Conservation (phyloP, 2,113 vertebrate species). For the Thinocorus orbignyianus region DNA sequence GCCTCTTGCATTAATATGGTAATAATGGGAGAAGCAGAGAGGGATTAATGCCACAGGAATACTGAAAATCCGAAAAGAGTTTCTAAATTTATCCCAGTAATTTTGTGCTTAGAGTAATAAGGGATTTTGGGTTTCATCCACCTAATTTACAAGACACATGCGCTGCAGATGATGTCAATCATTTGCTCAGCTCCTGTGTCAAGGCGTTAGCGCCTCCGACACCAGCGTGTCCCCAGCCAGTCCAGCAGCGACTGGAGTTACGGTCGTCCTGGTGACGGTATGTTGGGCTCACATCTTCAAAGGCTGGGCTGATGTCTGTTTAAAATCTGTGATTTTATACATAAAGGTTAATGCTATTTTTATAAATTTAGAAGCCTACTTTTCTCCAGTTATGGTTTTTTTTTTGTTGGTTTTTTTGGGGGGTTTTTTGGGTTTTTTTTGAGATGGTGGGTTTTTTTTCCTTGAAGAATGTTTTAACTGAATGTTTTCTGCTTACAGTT, state of each 20-base stretch:
- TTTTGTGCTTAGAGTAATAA: neutral
- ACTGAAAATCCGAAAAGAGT: neutral
- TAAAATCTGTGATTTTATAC: neutral
- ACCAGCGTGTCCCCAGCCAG: neutral
- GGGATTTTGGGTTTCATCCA: neutral
- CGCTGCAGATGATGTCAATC: neutral
- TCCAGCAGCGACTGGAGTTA: neutral
- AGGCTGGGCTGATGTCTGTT: neutral
- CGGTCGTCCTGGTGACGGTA: rapidly evolving
- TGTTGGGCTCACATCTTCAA: neutral
- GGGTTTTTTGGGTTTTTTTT: too few relatives aligned
- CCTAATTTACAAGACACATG: neutral
- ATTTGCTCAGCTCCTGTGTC: neutral
- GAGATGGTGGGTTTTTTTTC: neutral
- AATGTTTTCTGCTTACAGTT: neutral
- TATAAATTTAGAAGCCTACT: neutral
- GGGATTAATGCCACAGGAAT: neutral
- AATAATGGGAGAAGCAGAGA: conserved; percentile 3
- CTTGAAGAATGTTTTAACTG: neutral
- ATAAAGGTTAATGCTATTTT: neutral
- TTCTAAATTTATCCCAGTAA: conserved; percentile 1
- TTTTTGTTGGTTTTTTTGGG: too few relatives aligned
- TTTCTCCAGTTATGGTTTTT: neutral
- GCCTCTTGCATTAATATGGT: neutral
- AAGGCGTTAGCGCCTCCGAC: neutral